phyloP scores from a whole-genome alignment of 2,888 invertebrate genomes.

The Rhingia rostrata region DNA sequence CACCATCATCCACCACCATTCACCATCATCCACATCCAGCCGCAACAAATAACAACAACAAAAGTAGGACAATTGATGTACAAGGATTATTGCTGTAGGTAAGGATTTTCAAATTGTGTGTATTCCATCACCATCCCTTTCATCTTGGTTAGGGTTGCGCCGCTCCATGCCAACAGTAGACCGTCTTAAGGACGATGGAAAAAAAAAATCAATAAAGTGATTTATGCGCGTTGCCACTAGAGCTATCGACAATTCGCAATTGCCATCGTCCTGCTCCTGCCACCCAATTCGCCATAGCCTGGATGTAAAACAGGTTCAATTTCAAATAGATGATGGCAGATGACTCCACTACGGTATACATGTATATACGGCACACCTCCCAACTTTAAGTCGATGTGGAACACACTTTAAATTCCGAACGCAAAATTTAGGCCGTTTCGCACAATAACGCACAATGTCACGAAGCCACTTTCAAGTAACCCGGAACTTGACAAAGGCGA shows the following conservation, averaged over 20 bases:
- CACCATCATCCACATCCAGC: background rate
- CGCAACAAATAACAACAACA: constrained; percentile 16
- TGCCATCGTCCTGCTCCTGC: background rate
- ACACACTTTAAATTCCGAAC: constrained; percentile 44
- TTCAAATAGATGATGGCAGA: constrained; percentile 39
- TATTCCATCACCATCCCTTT: constrained; percentile 36
- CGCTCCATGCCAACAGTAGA: too few relatives aligned
- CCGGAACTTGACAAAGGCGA: too few relatives aligned
- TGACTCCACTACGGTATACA: background rate
- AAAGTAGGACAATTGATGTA: constrained; percentile 58
- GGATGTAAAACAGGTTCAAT: constrained; percentile 39
- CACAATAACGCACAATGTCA: constrained; percentile 35
- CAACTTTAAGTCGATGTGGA: background rate
- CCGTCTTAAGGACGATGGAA: constrained; percentile 1
- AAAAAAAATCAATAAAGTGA: constrained; percentile 53
- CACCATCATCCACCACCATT: background rate
- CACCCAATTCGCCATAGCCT: background rate
- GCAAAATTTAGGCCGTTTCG: constrained; percentile 23
- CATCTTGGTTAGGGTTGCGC: constrained; percentile 6
- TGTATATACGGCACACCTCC: background rate
- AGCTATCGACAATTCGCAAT: constrained; percentile 26
- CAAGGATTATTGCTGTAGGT: constrained; percentile 62
- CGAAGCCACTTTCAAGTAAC: constrained; percentile 1
- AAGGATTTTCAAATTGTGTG: constrained; percentile 51
- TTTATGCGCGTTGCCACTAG: constrained; percentile 41